A percentile compares a stretch with the other conserved stretches of the same genome.
These are phyloP conservation scores for Stegodyphus dumicola DNA, from an alignment of 1,140 invertebrate genomes.

Conservation along the genomic window DNA sequence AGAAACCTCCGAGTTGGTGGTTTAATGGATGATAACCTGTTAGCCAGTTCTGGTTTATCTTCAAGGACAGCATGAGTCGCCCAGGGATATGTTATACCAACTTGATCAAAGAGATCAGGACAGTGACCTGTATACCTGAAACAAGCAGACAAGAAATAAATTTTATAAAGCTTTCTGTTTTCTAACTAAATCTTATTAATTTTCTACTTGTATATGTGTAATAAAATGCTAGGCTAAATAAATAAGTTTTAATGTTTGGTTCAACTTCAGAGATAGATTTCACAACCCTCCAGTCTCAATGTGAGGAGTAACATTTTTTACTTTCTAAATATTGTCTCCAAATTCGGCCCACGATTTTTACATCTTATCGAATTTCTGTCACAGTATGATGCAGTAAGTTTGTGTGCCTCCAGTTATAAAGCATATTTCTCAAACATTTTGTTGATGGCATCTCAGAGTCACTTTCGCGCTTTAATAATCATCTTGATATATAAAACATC, in stretches of 20 bases:
- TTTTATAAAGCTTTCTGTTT: background rate
- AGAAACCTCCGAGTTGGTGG: background rate
- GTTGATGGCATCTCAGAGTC: no score
- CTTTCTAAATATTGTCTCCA: no score
- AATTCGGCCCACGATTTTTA: no score
- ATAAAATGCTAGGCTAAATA: background rate
- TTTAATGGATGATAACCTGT: background rate
- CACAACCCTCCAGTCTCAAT: no score
- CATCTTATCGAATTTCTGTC: no score
- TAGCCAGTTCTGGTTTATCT: background rate
- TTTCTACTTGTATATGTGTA: background rate
- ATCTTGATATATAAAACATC: no score
- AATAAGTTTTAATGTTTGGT: background rate
- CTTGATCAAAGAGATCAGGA: background rate
- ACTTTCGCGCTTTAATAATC: no score
- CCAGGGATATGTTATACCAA: conserved; percentile 32
- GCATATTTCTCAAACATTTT: no score
- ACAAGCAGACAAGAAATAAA: background rate
- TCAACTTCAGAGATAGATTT: no score
- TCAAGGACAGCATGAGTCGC: conserved; percentile 2
- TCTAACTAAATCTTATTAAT: background rate
- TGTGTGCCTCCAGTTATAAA: no score
- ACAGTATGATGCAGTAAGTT: no score
- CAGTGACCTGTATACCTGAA: conserved; percentile 38
- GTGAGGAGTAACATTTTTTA: no score